phyloP scores from a whole-genome alignment of 2,113 vertebrate genomes.

The Gobio gobio region DNA sequence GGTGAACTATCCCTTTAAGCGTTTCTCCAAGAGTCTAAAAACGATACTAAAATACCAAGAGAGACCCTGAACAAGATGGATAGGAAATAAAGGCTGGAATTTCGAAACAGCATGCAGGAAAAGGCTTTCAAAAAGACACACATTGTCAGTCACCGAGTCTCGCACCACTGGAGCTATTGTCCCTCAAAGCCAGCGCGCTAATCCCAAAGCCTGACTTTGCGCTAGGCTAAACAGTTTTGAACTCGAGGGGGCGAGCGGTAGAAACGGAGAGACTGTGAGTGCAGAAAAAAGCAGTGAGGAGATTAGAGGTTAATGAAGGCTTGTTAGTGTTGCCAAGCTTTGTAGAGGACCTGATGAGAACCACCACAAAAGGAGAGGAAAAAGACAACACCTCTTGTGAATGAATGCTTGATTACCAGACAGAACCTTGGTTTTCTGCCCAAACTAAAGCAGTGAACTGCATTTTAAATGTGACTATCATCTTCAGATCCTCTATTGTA shows the following conservation, averaged over 20 bases:
- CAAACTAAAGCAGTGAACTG: constrained; percentile 5
- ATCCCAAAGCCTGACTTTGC: constrained; percentile 17
- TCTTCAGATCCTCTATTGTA: constrained; percentile 39
- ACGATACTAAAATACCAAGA: not conserved
- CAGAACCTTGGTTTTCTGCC: not conserved
- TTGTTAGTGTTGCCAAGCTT: constrained; percentile 60
- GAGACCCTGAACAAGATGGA: not conserved
- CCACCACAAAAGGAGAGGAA: not conserved
- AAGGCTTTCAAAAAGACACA: not conserved
- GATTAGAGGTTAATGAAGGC: constrained; percentile 59
- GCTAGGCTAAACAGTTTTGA: constrained; percentile 35
- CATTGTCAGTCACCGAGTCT: constrained; percentile 25
- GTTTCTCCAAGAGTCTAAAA: not conserved
- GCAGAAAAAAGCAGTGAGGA: constrained; percentile 35
- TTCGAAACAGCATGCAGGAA: constrained; percentile 8
- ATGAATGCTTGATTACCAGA: constrained; percentile 7
- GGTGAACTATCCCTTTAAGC: not conserved
- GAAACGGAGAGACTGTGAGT: constrained; percentile 9
- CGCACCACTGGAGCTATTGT: constrained; percentile 18
- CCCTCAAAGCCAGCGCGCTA: constrained; percentile 1
- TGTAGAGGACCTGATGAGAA: constrained; percentile 48
- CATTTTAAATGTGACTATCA: not conserved
- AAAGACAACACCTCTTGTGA: constrained; percentile 35
- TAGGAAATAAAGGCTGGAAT: not conserved
- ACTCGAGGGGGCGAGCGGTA: constrained; percentile 10